Base-by-base conservation (phyloP, 2,888 invertebrate genomes). In the Amiota communis region DNA sequence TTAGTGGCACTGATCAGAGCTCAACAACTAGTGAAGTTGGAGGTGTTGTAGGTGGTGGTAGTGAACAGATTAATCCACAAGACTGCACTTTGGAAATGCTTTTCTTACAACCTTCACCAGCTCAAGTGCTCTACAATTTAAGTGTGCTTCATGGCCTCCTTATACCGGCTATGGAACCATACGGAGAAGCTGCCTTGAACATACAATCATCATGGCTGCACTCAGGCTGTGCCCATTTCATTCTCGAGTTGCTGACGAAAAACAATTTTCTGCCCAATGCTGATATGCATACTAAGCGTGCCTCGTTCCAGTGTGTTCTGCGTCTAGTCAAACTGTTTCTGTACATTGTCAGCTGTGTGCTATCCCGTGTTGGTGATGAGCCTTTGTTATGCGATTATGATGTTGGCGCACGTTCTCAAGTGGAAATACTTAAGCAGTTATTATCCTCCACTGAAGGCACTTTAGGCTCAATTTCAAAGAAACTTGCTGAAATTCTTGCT, bases 321-420 rank as follows among this genome's bases (percentile, higher is more conserved):
- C 95, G 96, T 87, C 92, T 98, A 80, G 95, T 95, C 79, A 98
- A 98, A 90, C 91, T 98, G 75, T 93, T 97, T 83, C 91, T 98
- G 71, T 96, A 96, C 49, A 95, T 97, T 10, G 93, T 97, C 76
- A 97, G 95, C 11, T 95, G 96, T 86, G 92, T 96, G 23, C 92
- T 94, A 90, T 94, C 93, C 59, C 91, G 90, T 78, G 92, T 91
- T 3, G 91, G 91, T 89, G 91, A 91, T 88, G 88, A 92, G 88
- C 87, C 93, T 84, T 76, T 90, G 91, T 89, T 91, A 87, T 87
- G 90, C 89, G 85, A 91, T 90, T 81, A 88, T 81, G 81, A 90
- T 81, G 80, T 87, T 36, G 88, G 86, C 8, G 88, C 91, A 87
- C 90, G 92, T 88, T 88, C 89, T 10, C 90, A 90, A 80, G 91